Percentiles rank a stretch among this genome's conserved stretches.
Evolutionary conservation across 2,113 vertebrate species (phyloP).

Genomic region (Xiphorhynchus elegans): DNA sequence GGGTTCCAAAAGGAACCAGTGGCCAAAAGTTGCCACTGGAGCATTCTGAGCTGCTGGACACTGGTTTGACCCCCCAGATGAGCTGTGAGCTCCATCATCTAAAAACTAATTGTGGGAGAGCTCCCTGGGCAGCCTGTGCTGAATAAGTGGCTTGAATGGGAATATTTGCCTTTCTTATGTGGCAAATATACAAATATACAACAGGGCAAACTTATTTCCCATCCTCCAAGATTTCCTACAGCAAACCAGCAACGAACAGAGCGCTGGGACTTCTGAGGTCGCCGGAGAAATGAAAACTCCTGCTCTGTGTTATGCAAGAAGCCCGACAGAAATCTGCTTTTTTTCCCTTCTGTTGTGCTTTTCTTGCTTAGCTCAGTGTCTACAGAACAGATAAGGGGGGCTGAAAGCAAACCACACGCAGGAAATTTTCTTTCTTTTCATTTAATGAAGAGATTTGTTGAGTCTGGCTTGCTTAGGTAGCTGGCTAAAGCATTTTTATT

Average conservation of each 20-base stretch:
- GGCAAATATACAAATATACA: background rate
- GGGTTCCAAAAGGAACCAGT: background rate
- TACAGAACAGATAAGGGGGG: background rate
- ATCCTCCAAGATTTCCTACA: background rate
- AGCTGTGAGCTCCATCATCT: background rate
- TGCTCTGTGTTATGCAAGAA: background rate
- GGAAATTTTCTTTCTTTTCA: slow-evolving; percentile 35
- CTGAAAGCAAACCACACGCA: slow-evolving; percentile 27
- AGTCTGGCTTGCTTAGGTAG: slow-evolving; percentile 47
- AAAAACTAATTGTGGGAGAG: background rate
- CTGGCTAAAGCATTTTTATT: slow-evolving; percentile 32
- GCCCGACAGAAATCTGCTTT: background rate
- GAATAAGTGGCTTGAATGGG: background rate
- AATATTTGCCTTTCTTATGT: background rate
- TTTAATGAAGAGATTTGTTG: slow-evolving; percentile 22
- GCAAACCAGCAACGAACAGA: background rate
- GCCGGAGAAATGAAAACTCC: background rate
- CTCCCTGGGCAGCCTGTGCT: background rate
- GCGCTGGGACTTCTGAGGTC: slow-evolving; percentile 4
- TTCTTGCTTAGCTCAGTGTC: slow-evolving; percentile 51
- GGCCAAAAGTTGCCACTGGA: background rate
- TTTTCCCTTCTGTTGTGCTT: background rate
- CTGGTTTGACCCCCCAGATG: background rate
- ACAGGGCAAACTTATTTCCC: background rate
- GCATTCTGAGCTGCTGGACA: background rate